A percentile compares a stretch with the other conserved stretches of the same genome.
Evolutionary conservation across 2,888 invertebrate genomes (phyloP).

Genomic region (Pterostichus madidus): DNA sequence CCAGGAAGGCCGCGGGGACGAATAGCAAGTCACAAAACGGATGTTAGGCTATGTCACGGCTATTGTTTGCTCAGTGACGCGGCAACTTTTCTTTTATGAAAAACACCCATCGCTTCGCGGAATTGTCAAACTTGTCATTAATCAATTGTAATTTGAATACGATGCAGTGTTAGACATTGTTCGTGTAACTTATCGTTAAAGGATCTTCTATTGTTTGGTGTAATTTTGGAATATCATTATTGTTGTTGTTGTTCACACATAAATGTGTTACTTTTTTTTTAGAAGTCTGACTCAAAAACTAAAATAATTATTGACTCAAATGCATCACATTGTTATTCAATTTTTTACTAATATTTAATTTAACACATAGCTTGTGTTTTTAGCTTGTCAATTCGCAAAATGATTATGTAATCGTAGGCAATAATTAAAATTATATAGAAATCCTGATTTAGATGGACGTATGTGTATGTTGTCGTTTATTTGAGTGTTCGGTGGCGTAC

Average conservation of each 20-base stretch:
- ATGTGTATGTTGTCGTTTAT: too few relatives aligned
- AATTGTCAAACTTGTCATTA: conserved; percentile 59
- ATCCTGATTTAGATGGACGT: too few relatives aligned
- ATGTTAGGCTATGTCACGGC: conserved; percentile 38
- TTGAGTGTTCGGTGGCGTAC: too few relatives aligned
- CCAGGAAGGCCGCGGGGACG: neutral
- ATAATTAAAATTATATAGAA: too few relatives aligned
- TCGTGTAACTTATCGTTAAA: conserved; percentile 7
- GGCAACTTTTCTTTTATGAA: conserved; percentile 32
- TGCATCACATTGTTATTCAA: neutral
- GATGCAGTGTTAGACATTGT: conserved; percentile 42
- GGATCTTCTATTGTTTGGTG: conserved; percentile 23
- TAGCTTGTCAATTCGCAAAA: neutral
- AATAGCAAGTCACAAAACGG: conserved; percentile 49
- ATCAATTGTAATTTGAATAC: conserved; percentile 56
- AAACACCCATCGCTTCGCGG: conserved; percentile 49
- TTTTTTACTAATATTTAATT: neutral
- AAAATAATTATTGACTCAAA: neutral
- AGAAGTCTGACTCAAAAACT: too few relatives aligned
- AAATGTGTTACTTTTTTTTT: too few relatives aligned
- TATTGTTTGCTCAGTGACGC: conserved; percentile 44
- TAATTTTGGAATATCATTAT: conserved; percentile 2
- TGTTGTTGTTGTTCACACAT: neutral
- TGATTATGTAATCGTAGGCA: too few relatives aligned
- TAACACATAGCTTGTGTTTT: too few relatives aligned